Conservation (phyloP, 2,797 vertebrate genomes). For the Myotis pilosus region DNA sequence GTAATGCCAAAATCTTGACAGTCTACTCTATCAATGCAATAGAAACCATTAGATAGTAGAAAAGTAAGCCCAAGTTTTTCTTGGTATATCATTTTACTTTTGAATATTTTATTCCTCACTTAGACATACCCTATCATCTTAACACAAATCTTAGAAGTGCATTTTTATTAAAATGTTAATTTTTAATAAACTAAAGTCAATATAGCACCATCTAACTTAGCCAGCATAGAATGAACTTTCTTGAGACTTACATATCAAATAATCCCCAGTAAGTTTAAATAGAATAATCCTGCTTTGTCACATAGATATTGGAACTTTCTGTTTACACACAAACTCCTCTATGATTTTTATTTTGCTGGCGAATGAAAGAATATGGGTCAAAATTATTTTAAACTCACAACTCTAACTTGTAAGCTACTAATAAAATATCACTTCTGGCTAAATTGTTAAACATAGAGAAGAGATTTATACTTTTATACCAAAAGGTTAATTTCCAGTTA, state of each 20-base stretch:
- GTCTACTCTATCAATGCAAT: neutral
- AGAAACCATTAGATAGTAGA: neutral
- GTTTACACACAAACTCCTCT: neutral
- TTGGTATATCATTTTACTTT: slow-evolving; percentile 25
- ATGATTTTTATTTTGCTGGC: slow-evolving; percentile 29
- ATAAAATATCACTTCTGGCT: neutral
- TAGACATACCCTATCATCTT: neutral
- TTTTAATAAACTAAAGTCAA: neutral
- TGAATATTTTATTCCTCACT: neutral
- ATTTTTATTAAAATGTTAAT: slow-evolving; percentile 6
- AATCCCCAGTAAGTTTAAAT: neutral
- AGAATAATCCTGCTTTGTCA: neutral
- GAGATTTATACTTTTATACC: neutral
- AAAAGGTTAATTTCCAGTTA: too few species aligned
- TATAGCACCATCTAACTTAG: neutral
- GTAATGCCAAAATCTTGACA: neutral
- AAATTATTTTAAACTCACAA: slow-evolving; percentile 18
- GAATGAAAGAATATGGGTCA: slow-evolving; percentile 3
- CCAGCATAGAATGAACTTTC: neutral
- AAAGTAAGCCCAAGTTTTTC: neutral
- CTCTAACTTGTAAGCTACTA: neutral
- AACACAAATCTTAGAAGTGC: neutral
- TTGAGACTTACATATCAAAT: neutral
- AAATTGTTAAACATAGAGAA: neutral
- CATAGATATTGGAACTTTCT: neutral